phyloP scores from a whole-genome alignment of 2,888 invertebrate species.

The Pegoplata infirma region DNA sequence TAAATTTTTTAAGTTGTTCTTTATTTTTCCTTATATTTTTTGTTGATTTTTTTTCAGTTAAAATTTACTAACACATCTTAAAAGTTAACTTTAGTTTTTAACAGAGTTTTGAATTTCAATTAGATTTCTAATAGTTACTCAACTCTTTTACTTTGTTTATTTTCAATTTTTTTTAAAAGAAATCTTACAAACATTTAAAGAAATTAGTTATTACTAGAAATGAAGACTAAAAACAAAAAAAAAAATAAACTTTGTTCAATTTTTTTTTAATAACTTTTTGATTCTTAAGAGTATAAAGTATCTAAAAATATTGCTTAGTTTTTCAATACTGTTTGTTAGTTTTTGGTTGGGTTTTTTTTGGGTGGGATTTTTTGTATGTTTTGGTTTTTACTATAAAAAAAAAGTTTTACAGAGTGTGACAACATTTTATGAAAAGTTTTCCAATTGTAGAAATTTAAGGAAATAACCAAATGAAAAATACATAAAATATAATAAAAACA shows the following conservation, averaged over 20 bases:
- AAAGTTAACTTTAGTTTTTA: conserved; percentile 54
- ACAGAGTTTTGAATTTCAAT: conserved; percentile 31
- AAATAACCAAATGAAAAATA: not conserved
- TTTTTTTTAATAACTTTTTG: conserved; percentile 6
- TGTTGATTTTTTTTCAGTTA: conserved; percentile 9
- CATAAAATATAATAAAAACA: not conserved
- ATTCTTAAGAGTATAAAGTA: conserved; percentile 50
- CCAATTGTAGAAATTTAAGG: not conserved
- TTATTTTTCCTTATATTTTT: conserved; percentile 3
- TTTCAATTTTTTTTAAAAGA: not conserved
- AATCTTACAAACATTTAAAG: conserved; percentile 26
- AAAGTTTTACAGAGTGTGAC: conserved; percentile 40
- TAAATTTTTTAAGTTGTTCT: conserved; percentile 11
- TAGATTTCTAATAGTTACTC: too few species aligned
- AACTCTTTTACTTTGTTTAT: not conserved
- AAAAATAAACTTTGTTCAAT: conserved; percentile 1
- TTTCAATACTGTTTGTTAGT: conserved; percentile 66
- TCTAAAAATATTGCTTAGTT: conserved; percentile 73
- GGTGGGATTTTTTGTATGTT: conserved; percentile 58
- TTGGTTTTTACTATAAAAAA: not conserved
- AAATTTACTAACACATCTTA: conserved; percentile 54
- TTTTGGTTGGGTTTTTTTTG: conserved; percentile 26
- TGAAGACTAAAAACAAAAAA: not conserved
- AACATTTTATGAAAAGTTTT: conserved; percentile 21
- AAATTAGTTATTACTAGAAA: conserved; percentile 18